Percentiles rank a stretch among this genome's conserved stretches.
phyloP scores from a whole-genome alignment of 2,888 invertebrate genomes.

The Andricus curvator region DNA sequence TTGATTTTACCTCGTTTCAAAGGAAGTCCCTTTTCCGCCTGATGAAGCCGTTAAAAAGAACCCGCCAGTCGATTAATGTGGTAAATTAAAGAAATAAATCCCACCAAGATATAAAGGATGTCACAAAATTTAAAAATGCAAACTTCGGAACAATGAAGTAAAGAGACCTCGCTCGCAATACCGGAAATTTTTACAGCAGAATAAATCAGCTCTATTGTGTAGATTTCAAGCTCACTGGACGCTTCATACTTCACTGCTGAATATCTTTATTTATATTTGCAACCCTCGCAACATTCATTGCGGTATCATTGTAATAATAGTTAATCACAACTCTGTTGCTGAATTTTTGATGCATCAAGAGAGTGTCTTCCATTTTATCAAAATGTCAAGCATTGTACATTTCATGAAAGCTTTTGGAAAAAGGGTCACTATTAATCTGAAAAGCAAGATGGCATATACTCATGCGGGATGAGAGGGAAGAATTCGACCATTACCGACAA shows the following conservation, averaged over 20 bases:
- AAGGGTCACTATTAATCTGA: not conserved
- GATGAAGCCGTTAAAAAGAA: not conserved
- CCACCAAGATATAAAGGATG: not conserved
- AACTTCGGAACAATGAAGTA: not conserved
- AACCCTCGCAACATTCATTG: not conserved
- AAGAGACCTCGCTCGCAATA: not conserved
- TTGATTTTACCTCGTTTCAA: not conserved
- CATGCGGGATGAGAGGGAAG: not conserved
- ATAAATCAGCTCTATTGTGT: not conserved
- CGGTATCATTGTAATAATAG: not conserved
- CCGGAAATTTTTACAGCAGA: not conserved
- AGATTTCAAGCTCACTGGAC: not conserved
- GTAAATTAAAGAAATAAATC: not conserved
- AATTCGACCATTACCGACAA: conserved; percentile 66
- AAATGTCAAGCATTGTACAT: not conserved
- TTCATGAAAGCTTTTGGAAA: not conserved
- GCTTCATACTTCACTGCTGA: not conserved
- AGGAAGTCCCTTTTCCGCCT: not conserved
- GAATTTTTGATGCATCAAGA: not conserved
- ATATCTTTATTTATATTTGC: not conserved
- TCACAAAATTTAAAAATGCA: not conserved
- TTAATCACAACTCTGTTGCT: not conserved
- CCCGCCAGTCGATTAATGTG: not conserved
- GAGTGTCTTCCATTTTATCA: not conserved
- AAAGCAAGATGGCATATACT: not conserved